Percentiles rank a stretch among this genome's conserved stretches.
These are phyloP conservation scores for Brevipalpus yothersi DNA, from an alignment of 1,140 invertebrate species.

Conservation along the genomic window DNA sequence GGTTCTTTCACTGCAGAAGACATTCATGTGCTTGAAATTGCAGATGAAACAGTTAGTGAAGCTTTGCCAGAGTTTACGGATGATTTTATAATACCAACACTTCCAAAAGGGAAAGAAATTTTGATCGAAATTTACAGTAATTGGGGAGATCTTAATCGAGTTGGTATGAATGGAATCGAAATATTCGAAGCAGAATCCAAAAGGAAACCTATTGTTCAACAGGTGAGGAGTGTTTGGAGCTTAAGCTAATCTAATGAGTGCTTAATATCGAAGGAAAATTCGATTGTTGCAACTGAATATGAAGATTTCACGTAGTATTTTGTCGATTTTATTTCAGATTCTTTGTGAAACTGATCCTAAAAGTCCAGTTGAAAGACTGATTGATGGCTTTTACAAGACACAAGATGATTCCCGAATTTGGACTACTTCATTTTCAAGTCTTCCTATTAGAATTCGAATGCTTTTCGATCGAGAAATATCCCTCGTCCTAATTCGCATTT, in stretches of 20 bases:
- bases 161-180: conserved; percentile 54
- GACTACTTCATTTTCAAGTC: conserved; percentile 33
- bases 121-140: conserved; percentile 42
- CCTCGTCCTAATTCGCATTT: conserved; percentile 45
- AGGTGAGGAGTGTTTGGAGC: conserved; percentile 17
- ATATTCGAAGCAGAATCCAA: conserved; percentile 36
- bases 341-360: not conserved
- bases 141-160: conserved; percentile 51
- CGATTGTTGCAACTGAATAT: no score
- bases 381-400: conserved; percentile 42
- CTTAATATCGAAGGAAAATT: no score
- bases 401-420: conserved; percentile 49
- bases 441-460: conserved; percentile 28
- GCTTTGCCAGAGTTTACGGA: not conserved
- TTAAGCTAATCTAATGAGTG: no score
- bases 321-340: conserved; percentile 1
- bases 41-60: not conserved
- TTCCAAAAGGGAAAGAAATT: conserved; percentile 37
- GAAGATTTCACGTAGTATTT: no score
- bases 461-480: conserved; percentile 28
- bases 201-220: conserved; percentile 21
- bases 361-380: conserved; percentile 24
- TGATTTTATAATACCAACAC: conserved; percentile 36
- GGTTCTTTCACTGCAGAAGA: not conserved
- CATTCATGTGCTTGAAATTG: not conserved